Evolutionary conservation across 2,797 vertebrate genomes (phyloP), one percentile per base, ranked within the genome.

Genomic region (Perdix hodgsoniae): DNA sequence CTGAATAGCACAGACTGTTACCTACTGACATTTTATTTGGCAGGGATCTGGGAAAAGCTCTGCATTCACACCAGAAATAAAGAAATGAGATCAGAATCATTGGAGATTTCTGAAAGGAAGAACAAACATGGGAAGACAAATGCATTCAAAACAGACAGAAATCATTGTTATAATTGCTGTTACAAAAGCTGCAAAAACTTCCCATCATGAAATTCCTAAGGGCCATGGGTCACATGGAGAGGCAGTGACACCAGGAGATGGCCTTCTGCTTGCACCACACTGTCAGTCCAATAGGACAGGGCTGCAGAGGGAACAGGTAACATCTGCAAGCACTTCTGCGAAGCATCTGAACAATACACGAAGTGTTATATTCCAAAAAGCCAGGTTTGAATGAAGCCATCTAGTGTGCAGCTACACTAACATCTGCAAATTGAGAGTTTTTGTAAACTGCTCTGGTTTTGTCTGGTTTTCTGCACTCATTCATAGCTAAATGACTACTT

Each of bases 231-330:
- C 42, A 42, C n/a, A 14, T 11, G 18, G 13, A 42, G 42, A 18
- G 71, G 57, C 52, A 61, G 57, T 35, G 42, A 11, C 42, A 66
- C 39, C 42, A 31, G 42, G 31, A 84, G 23, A 47, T 33, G 26
- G 21, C 11, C 12, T 77, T 65, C 44, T 57, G n/a, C 66, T 83
- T 7, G 39, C 31, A 29, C 27, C 31, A 65, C 22, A 42, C 52
- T 0, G 5, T 29, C 31, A 11, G 23, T 15, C 52, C 60, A 31
- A 15, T 60, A 18, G 49, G 77, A 22, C 3, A 3, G 0, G 1
- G 24, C n/a, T 50, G 29, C 60, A 63, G 54, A 69, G 14, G 59
- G 27, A 67, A 23, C 0, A 35, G 13, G 17, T 15, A 33, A 35
- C 42, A 33, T 18, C 63, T 60, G 22, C 35, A 64, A 50, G 24